Conservation (phyloP, 2,797 vertebrate genomes). For the Aulostomus chinensis region DNA sequence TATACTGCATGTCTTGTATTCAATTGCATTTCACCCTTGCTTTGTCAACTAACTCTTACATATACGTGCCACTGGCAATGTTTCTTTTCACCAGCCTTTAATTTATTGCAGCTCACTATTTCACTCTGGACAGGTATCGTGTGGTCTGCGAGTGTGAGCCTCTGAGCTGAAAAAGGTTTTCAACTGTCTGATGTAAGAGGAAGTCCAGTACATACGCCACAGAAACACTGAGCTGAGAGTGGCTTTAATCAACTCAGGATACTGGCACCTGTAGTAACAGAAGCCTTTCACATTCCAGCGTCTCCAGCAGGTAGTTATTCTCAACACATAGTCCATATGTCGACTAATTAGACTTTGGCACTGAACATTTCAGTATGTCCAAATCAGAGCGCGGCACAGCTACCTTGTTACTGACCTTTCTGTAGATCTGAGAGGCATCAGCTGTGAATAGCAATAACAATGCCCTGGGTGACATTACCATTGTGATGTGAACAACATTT, state of each 20-base stretch:
- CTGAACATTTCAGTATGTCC: constrained; percentile 34
- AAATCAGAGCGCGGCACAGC: constrained; percentile 30
- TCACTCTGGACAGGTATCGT: constrained; percentile 15
- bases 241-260: too few relatives aligned
- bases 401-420: constrained; percentile 51
- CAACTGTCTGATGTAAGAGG: constrained; percentile 4
- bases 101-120: constrained; percentile 19
- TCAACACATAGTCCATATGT: constrained; percentile 50
- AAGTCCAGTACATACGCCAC: constrained; percentile 5
- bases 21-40: not conserved
- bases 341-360: constrained; percentile 52
- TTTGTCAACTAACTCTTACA: constrained; percentile 14
- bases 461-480: constrained; percentile 43
- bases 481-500: constrained; percentile 53
- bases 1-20: not conserved
- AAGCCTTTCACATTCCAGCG: too few relatives aligned
- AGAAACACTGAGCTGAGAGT: constrained; percentile 15
- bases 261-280: too few relatives aligned
- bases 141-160: not conserved
- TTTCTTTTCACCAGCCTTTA: constrained; percentile 13
- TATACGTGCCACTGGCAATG: not conserved
- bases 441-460: constrained; percentile 50
- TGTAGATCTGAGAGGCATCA: constrained; percentile 49
- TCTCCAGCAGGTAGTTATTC: constrained; percentile 41
- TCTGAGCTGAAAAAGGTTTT: constrained; percentile 1